Conservation (phyloP, 2,888 invertebrate species). For the Aphodius granarius region DNA sequence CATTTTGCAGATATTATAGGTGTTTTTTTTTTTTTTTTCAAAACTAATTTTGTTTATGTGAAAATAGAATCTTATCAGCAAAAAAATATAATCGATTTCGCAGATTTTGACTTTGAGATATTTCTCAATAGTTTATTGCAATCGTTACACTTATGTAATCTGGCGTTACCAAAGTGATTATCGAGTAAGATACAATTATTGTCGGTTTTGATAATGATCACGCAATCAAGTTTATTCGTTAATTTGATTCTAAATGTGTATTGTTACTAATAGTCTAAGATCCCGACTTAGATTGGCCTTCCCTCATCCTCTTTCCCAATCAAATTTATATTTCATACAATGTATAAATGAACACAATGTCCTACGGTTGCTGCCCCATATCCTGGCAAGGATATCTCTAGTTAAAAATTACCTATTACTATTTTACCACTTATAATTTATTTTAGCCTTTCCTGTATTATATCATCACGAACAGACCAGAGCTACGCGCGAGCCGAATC, state of each 20-base stretch:
- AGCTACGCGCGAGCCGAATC: slow-evolving; percentile 57
- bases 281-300: too few relatives aligned
- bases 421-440: slow-evolving; percentile 6
- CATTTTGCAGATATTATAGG: too few relatives aligned
- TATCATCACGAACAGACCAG: slow-evolving; percentile 59
- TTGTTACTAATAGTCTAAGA: neutral
- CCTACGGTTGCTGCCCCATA: too few relatives aligned
- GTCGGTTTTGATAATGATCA: neutral
- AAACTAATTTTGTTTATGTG: too few relatives aligned
- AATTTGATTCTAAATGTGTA: neutral
- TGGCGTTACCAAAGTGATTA: neutral
- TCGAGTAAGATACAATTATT: neutral
- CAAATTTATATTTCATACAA: too few relatives aligned
- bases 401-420: too few relatives aligned
- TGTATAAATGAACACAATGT: too few relatives aligned
- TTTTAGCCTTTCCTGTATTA: slow-evolving; percentile 62
- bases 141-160: neutral
- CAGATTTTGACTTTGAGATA: neutral
- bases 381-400: too few relatives aligned
- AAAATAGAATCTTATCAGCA: too few relatives aligned
- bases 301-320: too few relatives aligned
- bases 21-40: too few relatives aligned
- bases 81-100: too few relatives aligned
- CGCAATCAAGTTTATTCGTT: neutral
- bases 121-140: neutral